These are phyloP conservation scores for Tinamus guttatus DNA, from an alignment of 2,113 vertebrate species.

Conservation along the genomic window DNA sequence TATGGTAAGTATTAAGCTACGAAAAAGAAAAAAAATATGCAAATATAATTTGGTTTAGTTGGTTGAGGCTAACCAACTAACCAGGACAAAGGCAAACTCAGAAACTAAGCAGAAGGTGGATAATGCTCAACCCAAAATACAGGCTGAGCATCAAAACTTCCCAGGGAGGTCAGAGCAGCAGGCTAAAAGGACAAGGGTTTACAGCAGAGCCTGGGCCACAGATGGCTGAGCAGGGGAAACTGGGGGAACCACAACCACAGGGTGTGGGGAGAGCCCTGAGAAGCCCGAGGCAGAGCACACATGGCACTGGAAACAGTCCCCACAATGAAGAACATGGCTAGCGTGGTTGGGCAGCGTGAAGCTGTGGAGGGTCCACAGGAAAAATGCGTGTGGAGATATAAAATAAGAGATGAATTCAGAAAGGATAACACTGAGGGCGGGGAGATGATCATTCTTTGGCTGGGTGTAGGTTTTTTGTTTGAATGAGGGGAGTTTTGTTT, in stretches of 20 bases:
- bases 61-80: background rate
- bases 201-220: background rate
- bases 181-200: background rate
- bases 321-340: fast-evolving
- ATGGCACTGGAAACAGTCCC: fast-evolving
- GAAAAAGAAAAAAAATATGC: fast-evolving
- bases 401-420: background rate
- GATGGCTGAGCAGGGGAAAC: background rate
- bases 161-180: background rate
- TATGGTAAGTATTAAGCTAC: fast-evolving
- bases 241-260: fast-evolving
- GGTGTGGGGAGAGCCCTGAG: background rate
- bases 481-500: no score
- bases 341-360: fast-evolving
- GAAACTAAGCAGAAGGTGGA: background rate
- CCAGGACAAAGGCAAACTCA: background rate
- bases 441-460: fast-evolving
- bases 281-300: background rate
- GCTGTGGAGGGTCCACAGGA: background rate
- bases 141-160: fast-evolving
- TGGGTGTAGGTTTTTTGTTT: background rate
- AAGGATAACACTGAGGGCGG: fast-evolving
- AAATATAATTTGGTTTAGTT: fast-evolving
- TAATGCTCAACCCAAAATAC: background rate
- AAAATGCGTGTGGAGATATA: fast-evolving